Conservation (phyloP, 1,140 invertebrate genomes). For the Periplaneta americana region DNA sequence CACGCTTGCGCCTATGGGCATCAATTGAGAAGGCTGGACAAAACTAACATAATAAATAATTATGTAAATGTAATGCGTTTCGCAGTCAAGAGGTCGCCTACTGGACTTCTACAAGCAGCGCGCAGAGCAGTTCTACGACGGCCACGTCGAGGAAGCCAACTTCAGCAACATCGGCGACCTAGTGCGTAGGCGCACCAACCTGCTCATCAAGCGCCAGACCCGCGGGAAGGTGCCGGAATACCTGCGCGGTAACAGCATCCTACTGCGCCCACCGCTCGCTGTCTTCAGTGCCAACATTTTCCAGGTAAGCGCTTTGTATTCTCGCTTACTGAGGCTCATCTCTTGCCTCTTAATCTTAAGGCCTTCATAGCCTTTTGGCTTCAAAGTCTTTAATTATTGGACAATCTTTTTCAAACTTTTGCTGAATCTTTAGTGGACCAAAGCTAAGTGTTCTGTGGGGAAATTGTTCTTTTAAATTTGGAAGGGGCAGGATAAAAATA, state of each 20-base stretch:
- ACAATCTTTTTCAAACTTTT: too few species aligned
- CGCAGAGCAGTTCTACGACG: slow-evolving; percentile 78
- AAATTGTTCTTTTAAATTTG: too few species aligned
- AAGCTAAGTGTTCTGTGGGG: too few species aligned
- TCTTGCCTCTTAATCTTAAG: too few species aligned
- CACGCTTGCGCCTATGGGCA: too few species aligned
- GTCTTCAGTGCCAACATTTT: slow-evolving; percentile 75
- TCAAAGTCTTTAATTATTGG: too few species aligned
- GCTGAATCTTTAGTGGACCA: too few species aligned
- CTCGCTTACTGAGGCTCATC: too few species aligned
- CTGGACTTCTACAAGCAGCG: slow-evolving; percentile 81
- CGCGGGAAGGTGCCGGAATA: slow-evolving; percentile 70
- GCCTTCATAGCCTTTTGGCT: too few species aligned
- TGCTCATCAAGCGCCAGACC: slow-evolving; percentile 70
- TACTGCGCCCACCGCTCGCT: slow-evolving; percentile 64
- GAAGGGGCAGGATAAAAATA: too few species aligned
- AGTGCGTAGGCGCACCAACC: slow-evolving; percentile 67
- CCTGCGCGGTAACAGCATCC: slow-evolving; percentile 61
- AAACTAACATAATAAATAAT: too few species aligned
- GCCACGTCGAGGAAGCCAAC: slow-evolving; percentile 75
- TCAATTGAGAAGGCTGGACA: too few species aligned
- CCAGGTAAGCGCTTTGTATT: slow-evolving; percentile 41
- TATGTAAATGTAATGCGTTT: neutral
- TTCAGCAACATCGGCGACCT: slow-evolving; percentile 74
- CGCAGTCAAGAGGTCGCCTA: slow-evolving; percentile 60